Percentiles rank a stretch among this genome's conserved stretches.
Conservation (phyloP, 2,888 invertebrate genomes). For the Myathropa florea region DNA sequence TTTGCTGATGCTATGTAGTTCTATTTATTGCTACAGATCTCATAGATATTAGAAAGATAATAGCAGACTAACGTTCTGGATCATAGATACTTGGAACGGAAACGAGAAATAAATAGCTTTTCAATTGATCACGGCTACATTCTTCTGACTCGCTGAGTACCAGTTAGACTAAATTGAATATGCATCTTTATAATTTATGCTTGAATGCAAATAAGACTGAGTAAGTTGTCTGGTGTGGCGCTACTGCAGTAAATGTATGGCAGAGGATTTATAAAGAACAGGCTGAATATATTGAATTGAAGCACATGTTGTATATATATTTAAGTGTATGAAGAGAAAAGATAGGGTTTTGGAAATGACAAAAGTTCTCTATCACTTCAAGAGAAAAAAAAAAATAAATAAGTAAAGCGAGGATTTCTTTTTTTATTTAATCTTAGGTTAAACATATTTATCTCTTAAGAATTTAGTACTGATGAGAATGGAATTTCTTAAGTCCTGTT, state of each 20-base stretch:
- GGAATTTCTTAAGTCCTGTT: too few species aligned
- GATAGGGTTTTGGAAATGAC: too few species aligned
- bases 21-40: neutral
- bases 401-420: too few species aligned
- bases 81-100: neutral
- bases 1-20: neutral
- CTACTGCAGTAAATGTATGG: neutral
- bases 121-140: neutral
- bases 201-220: neutral
- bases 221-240: neutral
- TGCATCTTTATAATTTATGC: neutral
- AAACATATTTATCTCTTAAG: too few species aligned
- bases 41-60: neutral
- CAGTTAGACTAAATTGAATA: neutral
- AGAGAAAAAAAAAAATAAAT: too few species aligned
- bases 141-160: neutral
- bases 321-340: too few species aligned
- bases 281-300: neutral
- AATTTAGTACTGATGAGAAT: too few species aligned
- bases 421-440: too few species aligned
- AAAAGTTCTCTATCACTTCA: too few species aligned
- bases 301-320: neutral
- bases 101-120: neutral
- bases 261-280: neutral
- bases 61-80: neutral